Conservation (phyloP, 2,888 invertebrate genomes). For the Hipparchia semele region DNA sequence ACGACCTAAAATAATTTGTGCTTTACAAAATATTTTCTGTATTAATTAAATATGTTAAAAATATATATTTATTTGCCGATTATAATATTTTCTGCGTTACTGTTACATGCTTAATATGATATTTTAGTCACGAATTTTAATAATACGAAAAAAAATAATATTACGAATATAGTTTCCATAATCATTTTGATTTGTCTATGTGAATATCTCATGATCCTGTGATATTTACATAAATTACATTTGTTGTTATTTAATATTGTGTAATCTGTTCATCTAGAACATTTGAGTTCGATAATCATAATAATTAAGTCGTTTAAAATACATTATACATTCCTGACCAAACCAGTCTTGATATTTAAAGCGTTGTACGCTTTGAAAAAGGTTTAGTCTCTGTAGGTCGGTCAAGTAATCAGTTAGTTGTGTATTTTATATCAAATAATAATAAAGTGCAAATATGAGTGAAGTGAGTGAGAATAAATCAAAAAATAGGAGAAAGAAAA, state of each 20-base stretch:
- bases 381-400: conserved; percentile 55
- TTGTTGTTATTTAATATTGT: conserved; percentile 6
- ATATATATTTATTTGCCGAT: too few species aligned
- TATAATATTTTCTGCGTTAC: too few species aligned
- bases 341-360: conserved; percentile 59
- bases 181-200: not conserved
- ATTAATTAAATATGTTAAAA: too few species aligned
- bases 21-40: too few species aligned
- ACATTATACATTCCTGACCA: conserved; percentile 53
- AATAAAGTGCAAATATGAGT: conserved; percentile 37
- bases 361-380: conserved; percentile 44
- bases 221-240: not conserved
- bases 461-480: conserved; percentile 38
- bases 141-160: not conserved
- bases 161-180: not conserved
- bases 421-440: conserved; percentile 41
- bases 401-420: conserved; percentile 40
- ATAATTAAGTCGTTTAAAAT: conserved; percentile 65
- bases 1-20: not conserved
- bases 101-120: too few species aligned
- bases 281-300: conserved; percentile 50
- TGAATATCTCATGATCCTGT: conserved; percentile 2
- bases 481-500: conserved; percentile 43
- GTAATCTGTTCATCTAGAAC: conserved; percentile 40
- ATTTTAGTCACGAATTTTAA: too few species aligned